Percentiles rank a stretch among this genome's conserved stretches.
Evolutionary conservation across 1,140 invertebrate species (phyloP).

Genomic region (Whitmania pigra): DNA sequence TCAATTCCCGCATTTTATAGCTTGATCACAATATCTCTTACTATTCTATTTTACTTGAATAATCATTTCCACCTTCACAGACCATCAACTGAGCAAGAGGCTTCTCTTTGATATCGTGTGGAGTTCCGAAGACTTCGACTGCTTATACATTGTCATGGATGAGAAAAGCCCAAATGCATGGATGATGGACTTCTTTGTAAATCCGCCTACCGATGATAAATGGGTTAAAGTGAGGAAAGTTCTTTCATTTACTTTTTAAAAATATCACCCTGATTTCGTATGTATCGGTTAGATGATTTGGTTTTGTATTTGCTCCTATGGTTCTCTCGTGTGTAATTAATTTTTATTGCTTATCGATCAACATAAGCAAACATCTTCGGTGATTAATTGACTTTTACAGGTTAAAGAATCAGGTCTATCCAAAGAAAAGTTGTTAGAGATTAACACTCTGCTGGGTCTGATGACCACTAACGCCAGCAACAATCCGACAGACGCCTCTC

Average conservation of each 20-base stretch:
- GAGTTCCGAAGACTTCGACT: constrained; percentile 18
- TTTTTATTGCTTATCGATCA: neutral
- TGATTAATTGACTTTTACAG: neutral
- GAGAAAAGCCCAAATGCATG: constrained; percentile 8
- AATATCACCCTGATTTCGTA: neutral
- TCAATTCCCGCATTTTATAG: no score
- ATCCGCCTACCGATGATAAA: constrained; percentile 13
- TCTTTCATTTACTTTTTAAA: neutral
- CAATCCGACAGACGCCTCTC: constrained; percentile 11
- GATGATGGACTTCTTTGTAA: constrained; percentile 23
- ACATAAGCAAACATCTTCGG: neutral
- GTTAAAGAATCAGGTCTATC: constrained; percentile 11
- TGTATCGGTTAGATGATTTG: neutral
- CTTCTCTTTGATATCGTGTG: constrained; percentile 21
- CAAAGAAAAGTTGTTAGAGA: constrained; percentile 11
- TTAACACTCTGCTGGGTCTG: constrained; percentile 8
- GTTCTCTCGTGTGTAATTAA: neutral
- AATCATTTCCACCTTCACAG: neutral
- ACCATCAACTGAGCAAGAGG: constrained; percentile 18
- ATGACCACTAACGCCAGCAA: constrained; percentile 12
- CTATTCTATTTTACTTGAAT: neutral
- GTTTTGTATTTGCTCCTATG: neutral
- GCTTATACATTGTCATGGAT: constrained; percentile 19
- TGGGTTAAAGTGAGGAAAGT: constrained; percentile 19
- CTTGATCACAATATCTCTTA: no score